phyloP scores from a whole-genome alignment of 2,888 invertebrate genomes.

The Ochropacha duplaris region DNA sequence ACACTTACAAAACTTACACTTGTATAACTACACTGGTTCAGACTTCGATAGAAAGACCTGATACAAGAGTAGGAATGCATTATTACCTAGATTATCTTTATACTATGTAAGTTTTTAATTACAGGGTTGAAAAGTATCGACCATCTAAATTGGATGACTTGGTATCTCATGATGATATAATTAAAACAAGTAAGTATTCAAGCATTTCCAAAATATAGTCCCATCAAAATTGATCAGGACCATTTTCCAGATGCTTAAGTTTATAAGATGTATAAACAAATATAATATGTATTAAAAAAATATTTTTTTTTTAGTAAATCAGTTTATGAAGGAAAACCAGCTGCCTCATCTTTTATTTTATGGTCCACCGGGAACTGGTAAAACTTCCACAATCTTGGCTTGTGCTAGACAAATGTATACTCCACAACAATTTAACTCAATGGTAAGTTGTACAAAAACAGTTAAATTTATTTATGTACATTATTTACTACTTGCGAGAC shows the following conservation, averaged over 20 bases:
- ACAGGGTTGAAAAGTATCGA: slow-evolving; percentile 99
- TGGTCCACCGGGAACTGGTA: slow-evolving; percentile 99
- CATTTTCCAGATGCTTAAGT: no score
- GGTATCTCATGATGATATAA: slow-evolving; percentile 98
- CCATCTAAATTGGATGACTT: slow-evolving; percentile 95
- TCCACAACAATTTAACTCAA: slow-evolving; percentile 94
- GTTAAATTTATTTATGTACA: no score
- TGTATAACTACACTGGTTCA: no score
- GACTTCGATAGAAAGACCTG: no score
- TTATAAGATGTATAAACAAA: no score
- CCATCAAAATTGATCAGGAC: no score
- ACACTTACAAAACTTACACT: no score
- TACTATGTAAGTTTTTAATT: no score
- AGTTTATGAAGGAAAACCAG: slow-evolving; percentile 95
- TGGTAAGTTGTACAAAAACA: slow-evolving; percentile 85
- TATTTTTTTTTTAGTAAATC: slow-evolving; percentile 86
- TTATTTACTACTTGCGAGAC: no score
- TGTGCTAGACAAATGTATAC: slow-evolving; percentile 96
- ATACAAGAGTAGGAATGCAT: no score
- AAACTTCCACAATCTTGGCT: slow-evolving; percentile 98
- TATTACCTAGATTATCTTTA: no score
- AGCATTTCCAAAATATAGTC: not conserved
- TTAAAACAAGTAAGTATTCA: slow-evolving; percentile 92
- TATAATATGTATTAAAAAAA: no score
- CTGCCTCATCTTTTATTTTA: slow-evolving; percentile 98